A percentile compares a stretch with the other conserved stretches of the same genome.
Conservation (phyloP, 2,888 invertebrate genomes). For the Timema cristinae region DNA sequence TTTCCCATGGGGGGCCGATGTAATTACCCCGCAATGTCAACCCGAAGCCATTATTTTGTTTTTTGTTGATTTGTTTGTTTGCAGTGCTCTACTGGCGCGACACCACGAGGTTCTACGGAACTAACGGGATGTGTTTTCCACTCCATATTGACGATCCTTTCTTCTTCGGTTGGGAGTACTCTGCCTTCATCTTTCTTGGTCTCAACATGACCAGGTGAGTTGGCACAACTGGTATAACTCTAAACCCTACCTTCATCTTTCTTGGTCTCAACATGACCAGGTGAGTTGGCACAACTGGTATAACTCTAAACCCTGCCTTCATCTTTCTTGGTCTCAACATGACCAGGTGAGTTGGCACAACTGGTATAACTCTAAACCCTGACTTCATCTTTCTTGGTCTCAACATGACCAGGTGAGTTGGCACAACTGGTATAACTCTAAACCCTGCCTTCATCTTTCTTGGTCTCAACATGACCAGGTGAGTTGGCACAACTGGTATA, state of each 20-base stretch:
- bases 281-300: slow-evolving; percentile 39
- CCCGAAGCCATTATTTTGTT: not conserved
- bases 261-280: slow-evolving; percentile 60
- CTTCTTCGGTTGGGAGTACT: slow-evolving; percentile 66
- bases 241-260: slow-evolving; percentile 57
- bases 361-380: slow-evolving; percentile 49
- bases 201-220: slow-evolving; percentile 56
- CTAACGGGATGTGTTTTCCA: slow-evolving; percentile 65
- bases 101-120: slow-evolving; percentile 60
- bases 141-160: slow-evolving; percentile 65
- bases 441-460: slow-evolving; percentile 66
- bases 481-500: slow-evolving; percentile 30
- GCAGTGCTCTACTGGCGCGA: slow-evolving; percentile 55
- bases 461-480: slow-evolving; percentile 59
- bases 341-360: slow-evolving; percentile 45
- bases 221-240: not conserved
- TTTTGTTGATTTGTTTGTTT: slow-evolving; percentile 24
- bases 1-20: no score
- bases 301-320: slow-evolving; percentile 61
- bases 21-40: not conserved
- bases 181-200: slow-evolving; percentile 64
- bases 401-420: slow-evolving; percentile 53
- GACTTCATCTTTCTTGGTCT: slow-evolving; percentile 64
- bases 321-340: slow-evolving; percentile 64
- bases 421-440: not conserved